phyloP scores from a whole-genome alignment of 2,888 invertebrate species.

The Diarsia dahlii region DNA sequence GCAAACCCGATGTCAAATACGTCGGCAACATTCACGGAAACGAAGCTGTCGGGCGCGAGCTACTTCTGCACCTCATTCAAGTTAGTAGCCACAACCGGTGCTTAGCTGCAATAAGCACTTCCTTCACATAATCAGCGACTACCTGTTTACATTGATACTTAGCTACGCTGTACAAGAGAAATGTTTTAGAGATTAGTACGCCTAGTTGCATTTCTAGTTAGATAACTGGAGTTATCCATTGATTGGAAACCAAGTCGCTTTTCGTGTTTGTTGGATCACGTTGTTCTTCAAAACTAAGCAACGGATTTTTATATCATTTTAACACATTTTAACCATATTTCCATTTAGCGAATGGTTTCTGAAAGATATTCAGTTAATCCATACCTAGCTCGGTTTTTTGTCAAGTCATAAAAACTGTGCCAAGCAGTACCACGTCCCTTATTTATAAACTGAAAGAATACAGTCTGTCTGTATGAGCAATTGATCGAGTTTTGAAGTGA shows the following conservation, averaged over 20 bases:
- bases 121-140: conserved; percentile 41
- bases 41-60: conserved; percentile 98
- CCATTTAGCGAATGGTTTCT: not conserved
- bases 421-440: no score
- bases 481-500: not conserved
- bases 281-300: not conserved
- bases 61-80: conserved; percentile 97
- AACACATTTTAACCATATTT: no score
- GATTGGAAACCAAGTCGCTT: not conserved
- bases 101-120: conserved; percentile 48
- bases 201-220: conserved; percentile 8
- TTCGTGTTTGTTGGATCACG: not conserved
- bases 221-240: not conserved
- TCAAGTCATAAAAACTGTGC: not conserved
- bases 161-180: conserved; percentile 26
- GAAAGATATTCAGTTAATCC: not conserved
- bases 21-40: conserved; percentile 99
- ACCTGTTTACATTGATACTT: conserved; percentile 32
- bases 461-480: no score
- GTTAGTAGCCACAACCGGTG: conserved; percentile 82
- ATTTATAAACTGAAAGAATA: not conserved
- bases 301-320: not conserved
- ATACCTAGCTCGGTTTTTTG: not conserved
- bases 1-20: conserved; percentile 99
- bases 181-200: conserved; percentile 7